Evolutionary conservation across 1,140 invertebrate genomes (phyloP).

Genomic region (Andrena cerasifolii): DNA sequence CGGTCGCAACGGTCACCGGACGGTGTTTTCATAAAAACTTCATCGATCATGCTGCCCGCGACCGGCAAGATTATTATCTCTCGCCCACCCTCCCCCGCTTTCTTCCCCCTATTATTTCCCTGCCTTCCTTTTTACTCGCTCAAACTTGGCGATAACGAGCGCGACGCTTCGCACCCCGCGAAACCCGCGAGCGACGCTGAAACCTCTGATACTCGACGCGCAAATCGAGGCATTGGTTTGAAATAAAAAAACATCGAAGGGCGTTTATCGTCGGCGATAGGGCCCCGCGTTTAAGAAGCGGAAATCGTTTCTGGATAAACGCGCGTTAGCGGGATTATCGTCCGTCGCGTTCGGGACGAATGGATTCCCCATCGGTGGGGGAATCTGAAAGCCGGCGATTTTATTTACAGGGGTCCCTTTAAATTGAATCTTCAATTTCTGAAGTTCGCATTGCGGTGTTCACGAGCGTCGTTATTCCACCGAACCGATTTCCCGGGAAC

Average conservation of each 20-base stretch:
- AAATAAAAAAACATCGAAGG: no score
- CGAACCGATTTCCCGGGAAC: conserved; percentile 7
- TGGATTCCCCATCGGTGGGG: background rate
- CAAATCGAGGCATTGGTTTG: no score
- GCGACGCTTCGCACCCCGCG: no score
- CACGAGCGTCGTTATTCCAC: conserved; percentile 13
- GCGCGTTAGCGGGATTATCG: no score
- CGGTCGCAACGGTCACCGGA: background rate
- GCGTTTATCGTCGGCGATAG: no score
- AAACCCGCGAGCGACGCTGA: no score
- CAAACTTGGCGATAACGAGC: background rate
- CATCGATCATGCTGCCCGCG: conserved; percentile 52
- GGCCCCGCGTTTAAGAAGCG: no score
- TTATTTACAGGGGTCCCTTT: conserved; percentile 16
- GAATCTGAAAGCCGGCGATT: background rate
- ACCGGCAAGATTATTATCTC: background rate
- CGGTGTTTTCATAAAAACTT: conserved; percentile 57
- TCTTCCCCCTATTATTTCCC: background rate
- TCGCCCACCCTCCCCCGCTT: no score
- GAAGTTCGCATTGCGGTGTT: conserved; percentile 14
- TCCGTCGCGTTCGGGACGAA: no score
- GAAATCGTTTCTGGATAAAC: no score
- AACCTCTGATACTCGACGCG: no score
- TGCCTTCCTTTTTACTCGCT: background rate
- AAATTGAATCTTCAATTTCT: conserved; percentile 29